These are phyloP conservation scores for Panopea generosa DNA, from an alignment of 2,888 invertebrate genomes.

Conservation along the genomic window DNA sequence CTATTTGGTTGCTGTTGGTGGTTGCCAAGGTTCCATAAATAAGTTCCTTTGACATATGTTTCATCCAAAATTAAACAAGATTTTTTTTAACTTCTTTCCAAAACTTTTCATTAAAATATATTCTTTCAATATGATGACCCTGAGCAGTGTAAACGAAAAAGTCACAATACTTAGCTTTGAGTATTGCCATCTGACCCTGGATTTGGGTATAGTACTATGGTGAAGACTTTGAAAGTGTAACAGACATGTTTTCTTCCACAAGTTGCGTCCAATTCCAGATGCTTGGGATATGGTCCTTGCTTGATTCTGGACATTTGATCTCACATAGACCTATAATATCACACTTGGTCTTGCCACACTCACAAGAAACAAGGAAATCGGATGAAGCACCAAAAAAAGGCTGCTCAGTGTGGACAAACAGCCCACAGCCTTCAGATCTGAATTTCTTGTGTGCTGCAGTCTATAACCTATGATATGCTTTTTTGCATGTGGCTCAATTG, in stretches of 20 bases:
- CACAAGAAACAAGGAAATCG: slow-evolving; percentile 4
- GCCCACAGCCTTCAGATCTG: not conserved
- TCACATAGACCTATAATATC: slow-evolving; percentile 21
- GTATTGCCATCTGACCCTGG: slow-evolving; percentile 27
- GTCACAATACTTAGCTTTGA: slow-evolving; percentile 16
- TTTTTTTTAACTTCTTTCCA: slow-evolving; percentile 8
- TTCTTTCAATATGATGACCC: not conserved
- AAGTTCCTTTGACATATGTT: not conserved
- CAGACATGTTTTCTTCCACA: not conserved
- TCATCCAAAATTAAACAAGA: slow-evolving; percentile 19
- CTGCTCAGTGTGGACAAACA: not conserved
- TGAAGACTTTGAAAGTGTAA: not conserved
- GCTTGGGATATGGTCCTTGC: slow-evolving; percentile 8
- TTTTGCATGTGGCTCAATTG: slow-evolving; percentile 23
- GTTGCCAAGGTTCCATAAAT: too few species aligned
- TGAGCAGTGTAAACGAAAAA: slow-evolving; percentile 18
- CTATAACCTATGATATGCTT: not conserved
- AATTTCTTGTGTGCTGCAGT: slow-evolving; percentile 8
- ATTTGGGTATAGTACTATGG: slow-evolving; percentile 9
- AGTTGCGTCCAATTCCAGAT: not conserved
- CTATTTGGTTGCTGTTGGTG: too few species aligned
- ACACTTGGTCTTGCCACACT: slow-evolving; percentile 11
- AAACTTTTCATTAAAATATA: slow-evolving; percentile 15
- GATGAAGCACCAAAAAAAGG: slow-evolving; percentile 17
- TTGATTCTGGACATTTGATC: slow-evolving; percentile 18